Evolutionary conservation across 1,140 invertebrate genomes (phyloP), one percentile per base, ranked within the genome.

Genomic region (Antheraea mylitta): DNA sequence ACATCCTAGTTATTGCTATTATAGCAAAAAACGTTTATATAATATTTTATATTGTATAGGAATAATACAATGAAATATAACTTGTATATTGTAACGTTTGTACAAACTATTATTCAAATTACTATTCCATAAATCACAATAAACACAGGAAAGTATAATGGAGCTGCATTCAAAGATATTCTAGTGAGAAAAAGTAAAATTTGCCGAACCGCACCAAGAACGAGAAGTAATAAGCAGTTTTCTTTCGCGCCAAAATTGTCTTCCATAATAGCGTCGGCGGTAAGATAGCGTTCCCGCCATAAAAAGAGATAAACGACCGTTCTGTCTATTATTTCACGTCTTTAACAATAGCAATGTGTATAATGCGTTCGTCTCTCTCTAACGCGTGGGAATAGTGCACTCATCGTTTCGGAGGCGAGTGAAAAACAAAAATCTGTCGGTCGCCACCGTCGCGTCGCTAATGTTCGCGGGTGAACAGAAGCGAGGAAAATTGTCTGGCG

Each of bases 241-340:
- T 90, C 87, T 90, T 92, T 92, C 88, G 87, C 87, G 88, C 88
- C 90, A 92, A 92, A 92, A 92, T 92, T 90, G 90, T 92, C 86
- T 85, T 80, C 88, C 86, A 92, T 92, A 90, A 92, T 92, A 90
- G 85, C 88, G 85, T 79, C 85, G 86, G 82, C 81, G 86, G 80
- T 79, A 78, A 90, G 90, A 92, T 92, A 92, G 88, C 88, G 87
- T 69, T 77, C 79, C 78, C 85, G 86, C 86, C 86, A 90, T 90
- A 92, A 92, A 92, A 90, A 90, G 90, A 92, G 86, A 92, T 92
- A 92, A 92, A 92, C 90, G 90, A 90, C 87, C 89, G 81, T 83
- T 85, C 83, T 85, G 86, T 92, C 90, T 92, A 92, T 92, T 92
- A 92, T 92, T 92, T 92, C 45, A 90, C 90, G 85, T 86, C 84